These are phyloP conservation scores for Ochotona curzoniae DNA, from an alignment of 2,113 vertebrate genomes.

Conservation along the genomic window DNA sequence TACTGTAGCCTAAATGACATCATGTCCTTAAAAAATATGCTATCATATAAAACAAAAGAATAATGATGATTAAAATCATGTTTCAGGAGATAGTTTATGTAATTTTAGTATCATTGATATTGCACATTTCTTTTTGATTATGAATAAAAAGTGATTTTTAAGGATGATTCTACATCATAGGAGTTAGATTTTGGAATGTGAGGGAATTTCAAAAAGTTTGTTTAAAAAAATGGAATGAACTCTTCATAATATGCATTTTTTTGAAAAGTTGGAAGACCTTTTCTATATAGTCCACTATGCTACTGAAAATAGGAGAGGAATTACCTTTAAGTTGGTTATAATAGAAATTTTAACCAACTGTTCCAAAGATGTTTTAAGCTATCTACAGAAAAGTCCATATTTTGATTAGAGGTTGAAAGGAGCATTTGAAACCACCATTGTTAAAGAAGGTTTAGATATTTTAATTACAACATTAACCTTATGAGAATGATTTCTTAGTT, in stretches of 20 bases:
- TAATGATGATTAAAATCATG: not conserved
- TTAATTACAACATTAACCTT: not conserved
- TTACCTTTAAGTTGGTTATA: constrained; percentile 15
- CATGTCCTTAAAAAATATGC: not conserved
- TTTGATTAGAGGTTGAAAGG: not conserved
- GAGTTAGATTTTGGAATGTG: not conserved
- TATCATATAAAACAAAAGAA: not conserved
- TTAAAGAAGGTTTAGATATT: not conserved
- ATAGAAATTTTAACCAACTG: not conserved
- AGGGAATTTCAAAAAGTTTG: no score
- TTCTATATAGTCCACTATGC: not conserved
- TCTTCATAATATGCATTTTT: no score
- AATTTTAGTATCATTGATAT: not conserved
- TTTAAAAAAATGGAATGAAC: no score
- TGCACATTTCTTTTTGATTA: not conserved
- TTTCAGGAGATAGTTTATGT: not conserved
- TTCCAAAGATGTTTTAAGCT: not conserved
- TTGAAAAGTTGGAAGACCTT: no score
- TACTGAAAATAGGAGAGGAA: not conserved
- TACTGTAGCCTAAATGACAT: not conserved
- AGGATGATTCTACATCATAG: not conserved
- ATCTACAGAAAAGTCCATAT: constrained; percentile 25
- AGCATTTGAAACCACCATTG: not conserved
- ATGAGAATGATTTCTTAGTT: not conserved
- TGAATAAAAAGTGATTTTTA: not conserved